Evolutionary conservation across 2,888 invertebrate species (phyloP), one percentile per base, ranked within the genome.

Genomic region (Thymelicus acteon): DNA sequence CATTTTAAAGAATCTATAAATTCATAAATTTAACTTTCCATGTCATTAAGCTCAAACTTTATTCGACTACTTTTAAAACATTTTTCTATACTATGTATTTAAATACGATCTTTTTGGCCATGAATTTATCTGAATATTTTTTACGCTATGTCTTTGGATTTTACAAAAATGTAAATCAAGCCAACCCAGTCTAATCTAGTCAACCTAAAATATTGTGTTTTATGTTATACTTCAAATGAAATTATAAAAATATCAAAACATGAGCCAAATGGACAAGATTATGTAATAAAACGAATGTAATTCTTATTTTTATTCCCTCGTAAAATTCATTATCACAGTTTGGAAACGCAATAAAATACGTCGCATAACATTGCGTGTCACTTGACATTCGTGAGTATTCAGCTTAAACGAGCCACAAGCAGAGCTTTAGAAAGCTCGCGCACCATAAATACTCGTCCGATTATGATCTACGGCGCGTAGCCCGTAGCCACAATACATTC

Each of bases 401-500:
- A 79, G 86, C 83, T 82, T 85, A 82, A 82, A 73, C 75, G 73
- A 75, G 74, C 74, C 74, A 75, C 73, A 77, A 77, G 78, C 80
- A 76, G 73, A 78, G 82, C 84, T 84, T 84, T 91, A 91, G 92
- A 92, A 92, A 93, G 91, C 86, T 87, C 82, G 82, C 84, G 80
- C 84, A 86, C 89, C 87, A 89, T 92, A 93, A 92, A 93, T 92
- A 92, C 87, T 86, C 85, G 88, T 89, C 89, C 85, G 92, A 92
- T 92, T 91, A 91, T 93, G 92, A 93, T 93, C 93, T 93, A 92
- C 92, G 91, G 84, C 87, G 87, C 91, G 92, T 92, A 92, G 91
- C 90, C 91, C 89, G 91, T 90, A 91, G 92, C 90, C 82, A 87
- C 85, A 80, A 79, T 80, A 81, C 82, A 79, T 81, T 79, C 80